Percentiles rank a stretch among this genome's conserved stretches.
phyloP scores from a whole-genome alignment of 1,140 invertebrate genomes.

The Coenobita brevimanus region DNA sequence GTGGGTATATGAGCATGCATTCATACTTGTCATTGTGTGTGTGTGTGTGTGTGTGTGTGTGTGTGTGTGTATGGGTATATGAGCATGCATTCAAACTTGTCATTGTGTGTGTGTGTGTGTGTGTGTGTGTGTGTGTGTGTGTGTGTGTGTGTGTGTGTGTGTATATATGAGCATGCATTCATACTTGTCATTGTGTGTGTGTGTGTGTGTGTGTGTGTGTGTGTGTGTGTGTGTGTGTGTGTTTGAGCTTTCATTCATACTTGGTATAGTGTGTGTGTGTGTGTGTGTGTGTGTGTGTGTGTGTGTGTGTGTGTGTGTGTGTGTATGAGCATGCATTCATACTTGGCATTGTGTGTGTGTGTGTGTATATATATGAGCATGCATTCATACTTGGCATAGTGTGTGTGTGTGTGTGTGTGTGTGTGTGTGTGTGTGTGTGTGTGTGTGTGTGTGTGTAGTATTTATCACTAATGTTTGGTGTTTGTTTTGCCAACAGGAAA shows the following conservation, averaged over 20 bases:
- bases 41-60: neutral
- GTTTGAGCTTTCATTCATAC: neutral
- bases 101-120: too few relatives aligned
- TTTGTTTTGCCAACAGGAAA: constrained; percentile 1
- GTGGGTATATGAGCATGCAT: too few relatives aligned
- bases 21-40: too few relatives aligned
- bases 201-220: constrained; percentile 29
- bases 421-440: neutral
- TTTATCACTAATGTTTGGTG: neutral
- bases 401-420: neutral
- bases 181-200: too few relatives aligned
- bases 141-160: neutral
- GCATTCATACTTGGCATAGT: too few relatives aligned
- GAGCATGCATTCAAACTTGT: too few relatives aligned
- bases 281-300: neutral
- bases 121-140: neutral
- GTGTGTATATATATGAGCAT: neutral
- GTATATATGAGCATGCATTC: too few relatives aligned
- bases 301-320: neutral
- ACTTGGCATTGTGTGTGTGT: neutral
- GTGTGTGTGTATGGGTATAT: neutral
- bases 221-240: constrained; percentile 3
- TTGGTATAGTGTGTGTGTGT: too few relatives aligned
- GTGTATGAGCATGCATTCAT: neutral
- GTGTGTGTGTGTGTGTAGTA: neutral